Percentiles rank a stretch among this genome's conserved stretches.
phyloP scores from a whole-genome alignment of 1,140 invertebrate genomes.

The Diplogasteroides magnus region DNA sequence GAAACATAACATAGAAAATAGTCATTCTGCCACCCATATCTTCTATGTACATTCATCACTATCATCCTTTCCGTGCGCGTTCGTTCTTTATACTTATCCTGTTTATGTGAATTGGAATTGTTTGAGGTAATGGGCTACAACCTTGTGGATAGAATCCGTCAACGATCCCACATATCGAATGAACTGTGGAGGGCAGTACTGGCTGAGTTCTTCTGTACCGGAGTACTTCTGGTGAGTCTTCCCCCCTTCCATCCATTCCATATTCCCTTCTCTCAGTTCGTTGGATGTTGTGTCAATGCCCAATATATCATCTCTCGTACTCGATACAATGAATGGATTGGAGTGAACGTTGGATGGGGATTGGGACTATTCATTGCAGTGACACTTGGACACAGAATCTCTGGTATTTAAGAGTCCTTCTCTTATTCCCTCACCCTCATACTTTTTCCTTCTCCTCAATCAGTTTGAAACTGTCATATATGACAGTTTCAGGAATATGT shows the following conservation, averaged over 20 bases:
- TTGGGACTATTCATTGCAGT: constrained; percentile 39
- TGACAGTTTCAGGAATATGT: background rate
- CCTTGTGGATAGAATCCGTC: constrained; percentile 19
- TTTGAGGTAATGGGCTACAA: constrained; percentile 6
- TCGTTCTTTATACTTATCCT: no score
- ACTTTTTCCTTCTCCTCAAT: background rate
- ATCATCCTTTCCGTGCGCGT: no score
- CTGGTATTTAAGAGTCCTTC: constrained; percentile 30
- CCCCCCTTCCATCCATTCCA: background rate
- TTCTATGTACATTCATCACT: no score
- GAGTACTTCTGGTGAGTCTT: constrained; percentile 26
- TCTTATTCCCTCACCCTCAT: constrained; percentile 4
- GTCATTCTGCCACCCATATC: no score
- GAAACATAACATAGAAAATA: no score
- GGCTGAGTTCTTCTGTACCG: constrained; percentile 31
- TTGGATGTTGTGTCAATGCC: constrained; percentile 29
- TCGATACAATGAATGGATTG: constrained; percentile 33
- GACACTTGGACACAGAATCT: constrained; percentile 37
- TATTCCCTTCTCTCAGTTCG: constrained; percentile 30
- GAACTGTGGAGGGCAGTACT: constrained; percentile 25
- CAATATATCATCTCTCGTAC: constrained; percentile 32
- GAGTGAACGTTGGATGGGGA: constrained; percentile 42
- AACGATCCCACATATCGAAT: constrained; percentile 22
- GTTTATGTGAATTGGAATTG: no score
- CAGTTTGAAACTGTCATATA: no score